Base-by-base conservation (phyloP, 2,797 vertebrate genomes). In the Brotogeris chrysoptera region DNA sequence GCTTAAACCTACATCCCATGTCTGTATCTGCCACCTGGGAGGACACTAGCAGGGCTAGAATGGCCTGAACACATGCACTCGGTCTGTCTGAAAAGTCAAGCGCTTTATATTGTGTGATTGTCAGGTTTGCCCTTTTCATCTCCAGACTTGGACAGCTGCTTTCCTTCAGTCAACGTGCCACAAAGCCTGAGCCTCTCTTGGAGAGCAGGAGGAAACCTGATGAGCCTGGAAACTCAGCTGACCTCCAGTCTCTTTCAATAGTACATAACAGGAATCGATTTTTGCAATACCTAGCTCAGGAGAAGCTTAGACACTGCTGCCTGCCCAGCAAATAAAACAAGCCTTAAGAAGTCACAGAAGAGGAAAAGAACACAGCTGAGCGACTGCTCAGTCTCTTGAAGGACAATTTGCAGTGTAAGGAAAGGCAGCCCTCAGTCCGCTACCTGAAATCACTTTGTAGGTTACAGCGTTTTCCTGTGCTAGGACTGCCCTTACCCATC, bases 161-260 rank as follows among this genome's bases (percentile, higher is more conserved):
- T 50, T 73, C 60, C 57, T 69, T 28, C 63, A 76, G 50, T 15
- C 57, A 64, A 32, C 0, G 0, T 80, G 72, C 52, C 52, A 16
- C 41, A 49, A 53, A 79, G n/a, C 27, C 92, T 66, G 19, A 71
- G 82, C 4, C 36, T 60, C 73, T 64, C 69, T 89, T 36, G 39
- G 72, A 55, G 60, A 64, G 55, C 13, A 71, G 55, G 4, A 52
- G 30, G 68, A 91, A 87, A 94, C 72, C 87, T 87, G 92, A 85
- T 63, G 79, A 89, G 79, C 60, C 79, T 70, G 65, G 32, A 68
- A 80, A 61, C 69, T 43, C 65, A 6, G 27, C 24, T 46, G 85
- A 91, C 79, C 69, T 95, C 82, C 81, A 66, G 34, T 65, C 64
- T 41, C 79, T 82, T 74, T 41, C 72, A 38, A 5, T 11, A 71